phyloP scores from a whole-genome alignment of 2,797 vertebrate genomes.

The Delichon dasypus region DNA sequence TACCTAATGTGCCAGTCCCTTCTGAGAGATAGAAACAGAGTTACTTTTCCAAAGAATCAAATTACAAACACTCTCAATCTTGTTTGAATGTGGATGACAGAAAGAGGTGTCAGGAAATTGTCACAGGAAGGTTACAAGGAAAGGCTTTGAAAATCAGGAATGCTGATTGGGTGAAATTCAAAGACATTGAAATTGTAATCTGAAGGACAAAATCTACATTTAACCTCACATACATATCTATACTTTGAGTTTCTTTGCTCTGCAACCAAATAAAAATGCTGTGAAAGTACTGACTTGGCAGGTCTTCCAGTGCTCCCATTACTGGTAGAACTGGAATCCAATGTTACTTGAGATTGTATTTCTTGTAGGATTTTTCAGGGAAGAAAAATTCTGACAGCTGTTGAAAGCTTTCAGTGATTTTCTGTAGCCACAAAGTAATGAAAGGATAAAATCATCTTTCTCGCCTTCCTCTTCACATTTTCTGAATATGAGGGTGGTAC shows the following conservation, averaged over 20 bases:
- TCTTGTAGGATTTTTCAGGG: conserved; percentile 1
- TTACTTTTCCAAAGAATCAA: neutral
- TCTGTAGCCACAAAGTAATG: neutral
- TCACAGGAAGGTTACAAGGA: neutral
- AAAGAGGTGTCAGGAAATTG: neutral
- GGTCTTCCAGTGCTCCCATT: neutral
- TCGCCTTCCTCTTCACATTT: neutral
- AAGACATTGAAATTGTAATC: conserved; percentile 16
- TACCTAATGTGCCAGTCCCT: neutral
- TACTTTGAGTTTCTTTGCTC: neutral
- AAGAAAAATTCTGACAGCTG: neutral
- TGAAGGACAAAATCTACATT: conserved; percentile 9
- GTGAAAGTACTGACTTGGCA: neutral
- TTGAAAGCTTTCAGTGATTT: neutral
- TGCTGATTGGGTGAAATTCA: neutral
- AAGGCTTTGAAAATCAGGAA: neutral
- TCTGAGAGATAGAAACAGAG: neutral
- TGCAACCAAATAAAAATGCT: neutral
- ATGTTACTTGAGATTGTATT: neutral
- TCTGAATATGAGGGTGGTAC: neutral
- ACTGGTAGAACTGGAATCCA: neutral
- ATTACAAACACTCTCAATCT: neutral
- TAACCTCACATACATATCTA: neutral
- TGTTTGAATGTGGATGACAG: neutral
- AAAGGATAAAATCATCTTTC: neutral